These are phyloP conservation scores for Spinus pinus DNA, from an alignment of 2,797 vertebrate species.

Conservation along the genomic window DNA sequence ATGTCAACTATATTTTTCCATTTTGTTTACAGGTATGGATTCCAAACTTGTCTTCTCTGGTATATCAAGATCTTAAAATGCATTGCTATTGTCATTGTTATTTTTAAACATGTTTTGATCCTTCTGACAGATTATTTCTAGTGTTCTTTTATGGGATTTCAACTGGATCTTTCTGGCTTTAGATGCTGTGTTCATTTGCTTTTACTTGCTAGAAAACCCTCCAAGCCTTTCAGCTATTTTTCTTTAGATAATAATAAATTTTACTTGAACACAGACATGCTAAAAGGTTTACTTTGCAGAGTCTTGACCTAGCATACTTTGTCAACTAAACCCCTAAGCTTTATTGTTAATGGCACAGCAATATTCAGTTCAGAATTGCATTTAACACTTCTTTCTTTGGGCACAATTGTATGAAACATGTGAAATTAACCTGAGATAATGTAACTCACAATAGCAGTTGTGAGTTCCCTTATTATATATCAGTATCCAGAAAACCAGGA, in stretches of 20 bases:
- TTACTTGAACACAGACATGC: slow-evolving; percentile 43
- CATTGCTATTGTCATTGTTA: not conserved
- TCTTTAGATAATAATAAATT: slow-evolving; percentile 68
- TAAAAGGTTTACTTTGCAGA: slow-evolving; percentile 53
- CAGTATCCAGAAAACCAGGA: slow-evolving; percentile 29
- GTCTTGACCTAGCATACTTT: slow-evolving; percentile 13
- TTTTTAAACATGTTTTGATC: slow-evolving; percentile 58
- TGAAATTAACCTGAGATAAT: slow-evolving; percentile 53
- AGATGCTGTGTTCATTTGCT: slow-evolving; percentile 52
- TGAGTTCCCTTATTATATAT: not conserved
- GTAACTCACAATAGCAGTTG: not conserved
- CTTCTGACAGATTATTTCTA: slow-evolving; percentile 24
- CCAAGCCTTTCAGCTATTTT: slow-evolving; percentile 51
- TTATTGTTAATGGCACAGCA: slow-evolving; percentile 44
- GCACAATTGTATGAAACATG: not conserved
- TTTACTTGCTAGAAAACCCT: slow-evolving; percentile 46
- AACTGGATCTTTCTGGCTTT: slow-evolving; percentile 52
- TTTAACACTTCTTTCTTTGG: slow-evolving; percentile 32
- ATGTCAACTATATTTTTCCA: not conserved
- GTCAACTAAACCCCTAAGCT: slow-evolving; percentile 43
- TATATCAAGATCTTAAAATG: slow-evolving; percentile 32
- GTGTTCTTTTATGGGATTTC: slow-evolving; percentile 52
- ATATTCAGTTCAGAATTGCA: slow-evolving; percentile 46
- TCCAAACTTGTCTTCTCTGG: slow-evolving; percentile 14
- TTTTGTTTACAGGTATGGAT: slow-evolving; percentile 6